Evolutionary conservation across 1,140 invertebrate species (phyloP), one percentile per base, ranked within the genome.

Genomic region (Euwallacea similis): DNA sequence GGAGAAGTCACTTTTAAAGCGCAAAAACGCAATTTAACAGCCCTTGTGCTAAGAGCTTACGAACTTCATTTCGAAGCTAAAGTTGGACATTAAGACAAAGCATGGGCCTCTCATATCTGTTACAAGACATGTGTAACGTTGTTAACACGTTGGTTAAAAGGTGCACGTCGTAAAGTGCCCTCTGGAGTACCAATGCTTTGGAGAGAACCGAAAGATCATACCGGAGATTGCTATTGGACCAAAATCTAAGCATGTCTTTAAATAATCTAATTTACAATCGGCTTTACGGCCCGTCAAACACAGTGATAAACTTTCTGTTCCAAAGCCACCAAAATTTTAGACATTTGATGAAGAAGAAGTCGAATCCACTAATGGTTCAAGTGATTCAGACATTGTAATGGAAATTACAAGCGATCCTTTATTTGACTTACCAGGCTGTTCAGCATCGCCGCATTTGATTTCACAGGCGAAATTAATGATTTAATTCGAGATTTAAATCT

Each of bases 111-210:
- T 50, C 46, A 50, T 50, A 50, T 50, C 6, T 50, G 13, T 50
- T 50, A 6, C 6, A 50, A 7, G n/a, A n/a, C n/a, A n/a, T n/a
- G n/a, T n/a, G n/a, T 4, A 2, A 56, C 54, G 16, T 56, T 56
- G 54, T 56, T 56, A 56, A 56, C 16, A 13, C 2, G 54, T 56
- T 56, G 16, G 11, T 21, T 56, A 7, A 56, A 56, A 21, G 54
- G 54, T 13, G 16, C 11, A 56, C 2, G 7, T 56, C 11, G 54
- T 13, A 56, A 56, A 56, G 7, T 56, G 16, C 2, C 0, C 54
- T 56, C 16, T 2, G 16, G 2, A 56, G 54, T 56, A 56, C 54
- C 54, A 56, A 56, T 56, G 54, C 2, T 56, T 56, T 56, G 11
- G 11, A 56, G 54, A 7, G 16, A 56, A 56, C 54, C 2, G 16